These are phyloP conservation scores for Gymnocheta viridis DNA, from an alignment of 2,888 invertebrate species.

Conservation along the genomic window DNA sequence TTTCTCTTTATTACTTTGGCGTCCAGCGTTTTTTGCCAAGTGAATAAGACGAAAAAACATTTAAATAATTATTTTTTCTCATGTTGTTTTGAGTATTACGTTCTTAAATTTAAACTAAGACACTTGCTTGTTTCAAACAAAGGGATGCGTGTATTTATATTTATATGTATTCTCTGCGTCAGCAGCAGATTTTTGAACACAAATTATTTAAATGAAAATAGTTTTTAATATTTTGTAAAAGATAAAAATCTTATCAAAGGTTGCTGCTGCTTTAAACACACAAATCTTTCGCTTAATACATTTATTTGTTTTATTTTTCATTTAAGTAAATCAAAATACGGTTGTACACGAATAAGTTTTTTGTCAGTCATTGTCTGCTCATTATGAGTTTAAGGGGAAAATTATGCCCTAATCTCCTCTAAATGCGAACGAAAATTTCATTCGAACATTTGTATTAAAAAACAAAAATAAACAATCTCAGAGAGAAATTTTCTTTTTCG, in stretches of 20 bases:
- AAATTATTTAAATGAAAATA: constrained; percentile 10
- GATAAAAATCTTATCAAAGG: constrained; percentile 29
- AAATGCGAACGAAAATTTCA: too few relatives aligned
- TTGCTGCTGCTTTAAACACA: background rate
- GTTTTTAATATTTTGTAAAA: background rate
- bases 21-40: background rate
- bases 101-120: background rate
- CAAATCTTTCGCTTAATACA: background rate
- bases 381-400: background rate
- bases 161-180: constrained; percentile 2
- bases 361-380: background rate
- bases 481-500: too few relatives aligned
- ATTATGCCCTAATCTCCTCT: too few relatives aligned
- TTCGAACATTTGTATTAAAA: too few relatives aligned
- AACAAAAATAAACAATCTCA: too few relatives aligned
- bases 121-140: background rate
- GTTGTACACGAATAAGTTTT: background rate
- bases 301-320: background rate
- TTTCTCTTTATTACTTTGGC: background rate
- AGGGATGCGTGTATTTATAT: background rate
- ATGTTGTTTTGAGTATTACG: background rate
- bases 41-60: background rate
- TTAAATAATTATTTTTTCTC: background rate
- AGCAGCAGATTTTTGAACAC: background rate
- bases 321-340: background rate